Evolutionary conservation across 1,140 invertebrate genomes (phyloP).

Genomic region (Temnothorax nylanderi): DNA sequence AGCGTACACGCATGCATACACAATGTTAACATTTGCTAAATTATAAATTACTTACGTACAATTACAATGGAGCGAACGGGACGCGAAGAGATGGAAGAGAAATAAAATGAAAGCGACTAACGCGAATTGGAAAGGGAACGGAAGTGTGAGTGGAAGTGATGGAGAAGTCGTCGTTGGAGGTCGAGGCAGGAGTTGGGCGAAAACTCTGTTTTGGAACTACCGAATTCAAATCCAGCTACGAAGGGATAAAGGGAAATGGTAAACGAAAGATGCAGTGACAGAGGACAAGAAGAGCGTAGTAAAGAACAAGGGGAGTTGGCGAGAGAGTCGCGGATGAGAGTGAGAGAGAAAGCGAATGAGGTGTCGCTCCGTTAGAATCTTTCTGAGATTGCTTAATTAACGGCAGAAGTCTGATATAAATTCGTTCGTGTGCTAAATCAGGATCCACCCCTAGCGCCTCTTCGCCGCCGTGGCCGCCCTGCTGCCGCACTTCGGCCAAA

Average conservation of each 20-base stretch:
- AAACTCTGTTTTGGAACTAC: conserved; percentile 66
- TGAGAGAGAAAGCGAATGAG: conserved; percentile 27
- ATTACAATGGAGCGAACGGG: conserved; percentile 49
- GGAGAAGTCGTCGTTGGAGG: conserved; percentile 59
- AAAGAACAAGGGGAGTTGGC: neutral
- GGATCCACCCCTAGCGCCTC: conserved; percentile 34
- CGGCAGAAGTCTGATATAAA: conserved; percentile 69
- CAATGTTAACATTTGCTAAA: conserved; percentile 56
- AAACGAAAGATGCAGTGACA: conserved; percentile 36
- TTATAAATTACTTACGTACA: conserved; percentile 74
- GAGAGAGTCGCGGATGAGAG: neutral
- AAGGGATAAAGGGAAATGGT: conserved; percentile 14
- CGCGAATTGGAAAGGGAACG: conserved; percentile 57
- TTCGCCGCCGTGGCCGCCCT: neutral
- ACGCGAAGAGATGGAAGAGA: conserved; percentile 25
- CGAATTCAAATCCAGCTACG: conserved; percentile 35
- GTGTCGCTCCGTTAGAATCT: conserved; percentile 61
- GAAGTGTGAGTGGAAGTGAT: conserved; percentile 62
- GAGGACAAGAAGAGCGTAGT: neutral
- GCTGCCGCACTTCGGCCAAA: neutral
- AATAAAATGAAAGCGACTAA: conserved; percentile 68
- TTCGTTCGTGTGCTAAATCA: conserved; percentile 68
- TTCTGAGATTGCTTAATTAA: conserved; percentile 72
- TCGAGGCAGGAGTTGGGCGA: conserved; percentile 50
- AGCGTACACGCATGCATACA: neutral